phyloP scores from a whole-genome alignment of 2,113 vertebrate genomes.

The Gymnobelideus leadbeateri region DNA sequence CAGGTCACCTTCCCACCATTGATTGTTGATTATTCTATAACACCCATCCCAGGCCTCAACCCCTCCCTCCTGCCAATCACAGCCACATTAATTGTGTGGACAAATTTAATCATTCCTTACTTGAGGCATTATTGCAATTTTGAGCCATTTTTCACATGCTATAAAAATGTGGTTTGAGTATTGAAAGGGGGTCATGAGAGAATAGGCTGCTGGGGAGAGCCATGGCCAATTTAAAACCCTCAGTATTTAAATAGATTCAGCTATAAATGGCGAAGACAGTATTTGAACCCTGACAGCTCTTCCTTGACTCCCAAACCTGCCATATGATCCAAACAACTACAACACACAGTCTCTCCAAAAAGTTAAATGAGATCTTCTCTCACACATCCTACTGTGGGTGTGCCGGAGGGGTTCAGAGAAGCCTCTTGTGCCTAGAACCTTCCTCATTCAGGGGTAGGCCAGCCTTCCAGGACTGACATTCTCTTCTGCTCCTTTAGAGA shows the following conservation, averaged over 20 bases:
- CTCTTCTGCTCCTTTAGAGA: neutral
- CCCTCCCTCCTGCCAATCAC: conserved; percentile 76
- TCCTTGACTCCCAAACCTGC: neutral
- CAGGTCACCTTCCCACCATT: conserved; percentile 85
- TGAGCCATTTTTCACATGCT: conserved; percentile 68
- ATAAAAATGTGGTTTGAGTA: conserved; percentile 32
- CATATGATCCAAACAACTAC: neutral
- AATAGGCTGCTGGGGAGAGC: neutral
- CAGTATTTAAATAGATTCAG: neutral
- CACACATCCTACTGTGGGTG: neutral
- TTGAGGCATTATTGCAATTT: conserved; percentile 51
- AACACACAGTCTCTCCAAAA: neutral
- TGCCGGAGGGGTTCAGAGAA: neutral
- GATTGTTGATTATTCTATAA: conserved; percentile 80
- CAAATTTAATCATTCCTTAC: conserved; percentile 74
- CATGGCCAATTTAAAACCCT: neutral
- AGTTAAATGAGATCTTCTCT: neutral
- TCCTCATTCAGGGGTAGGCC: neutral
- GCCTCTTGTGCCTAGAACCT: neutral
- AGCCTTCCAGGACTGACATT: neutral
- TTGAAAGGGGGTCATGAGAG: neutral
- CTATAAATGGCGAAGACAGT: neutral
- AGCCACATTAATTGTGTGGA: conserved; percentile 77
- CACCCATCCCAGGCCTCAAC: neutral
- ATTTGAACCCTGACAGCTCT: neutral